Base-by-base conservation (phyloP, 30 jellyfish, hydroid and myxozoan genomes). In the Aurelia sp. region DNA sequence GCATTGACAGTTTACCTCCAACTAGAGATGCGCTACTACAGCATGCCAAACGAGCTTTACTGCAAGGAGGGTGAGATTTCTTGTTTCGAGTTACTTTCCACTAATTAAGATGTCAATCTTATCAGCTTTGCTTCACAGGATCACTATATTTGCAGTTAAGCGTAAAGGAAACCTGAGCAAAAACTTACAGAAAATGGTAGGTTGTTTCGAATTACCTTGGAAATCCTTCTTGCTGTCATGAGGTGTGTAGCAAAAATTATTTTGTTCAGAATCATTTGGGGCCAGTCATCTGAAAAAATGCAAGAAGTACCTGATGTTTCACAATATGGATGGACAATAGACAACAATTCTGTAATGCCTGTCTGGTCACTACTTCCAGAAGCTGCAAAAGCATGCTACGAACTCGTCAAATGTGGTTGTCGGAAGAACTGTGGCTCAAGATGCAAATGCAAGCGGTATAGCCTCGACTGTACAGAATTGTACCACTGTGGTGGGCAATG, bases 401-500 rank as follows among this genome's bases (percentile, higher is more conserved):
- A 83, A 22, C 87, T 83, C 18, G 71, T 71, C 18, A 62, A 73
- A 27, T 84, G 94, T 51, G 84, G 88, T 40, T 84, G 82, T 69
- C 51, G 73, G 88, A 50, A 48, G 59, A 72, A 47, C 16, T 72
- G 92, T 55, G 11, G 55, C 51, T 48, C 80, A 0, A 57, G 92
- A 61, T 83, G 92, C 92, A 83, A 83, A 47, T 83, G 92, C 86
- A 31, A 37, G 57, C 81, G 79, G 13, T 78, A 78, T 62, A 60
- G 73, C 8, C 89, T 62, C 11, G 89, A 66, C 8, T 78, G 89
- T 73, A 66, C 89, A 4, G 89, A 78, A 61, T 35, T 78, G 65
- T 78, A 71, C 30, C 74, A 75, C 58, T 75, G 86, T 75, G 75
- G 74, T 59, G 86, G 86, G 20, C 74, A 75, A 75, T 75, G 59